Evolutionary conservation across 2,113 vertebrate genomes (phyloP).

Genomic region (Xenus cinereus): DNA sequence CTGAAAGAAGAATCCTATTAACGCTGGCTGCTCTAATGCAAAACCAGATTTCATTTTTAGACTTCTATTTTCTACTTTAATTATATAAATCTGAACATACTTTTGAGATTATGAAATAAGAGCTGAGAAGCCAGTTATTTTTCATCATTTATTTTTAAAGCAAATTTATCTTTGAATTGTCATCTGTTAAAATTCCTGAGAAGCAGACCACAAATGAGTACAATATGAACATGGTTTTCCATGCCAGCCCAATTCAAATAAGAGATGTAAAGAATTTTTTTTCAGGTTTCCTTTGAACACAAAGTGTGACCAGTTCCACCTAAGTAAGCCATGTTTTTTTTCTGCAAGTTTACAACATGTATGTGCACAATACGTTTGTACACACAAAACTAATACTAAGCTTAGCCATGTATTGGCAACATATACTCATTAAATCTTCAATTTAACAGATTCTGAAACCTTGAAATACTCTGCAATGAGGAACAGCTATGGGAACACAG

Average conservation of each 20-base stretch:
- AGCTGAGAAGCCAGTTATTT: conserved; percentile 54
- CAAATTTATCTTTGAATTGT: conserved; percentile 69
- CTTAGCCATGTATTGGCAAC: background rate
- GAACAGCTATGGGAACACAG: background rate
- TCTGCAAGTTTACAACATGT: background rate
- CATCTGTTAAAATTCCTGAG: conserved; percentile 63
- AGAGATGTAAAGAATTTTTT: conserved; percentile 31
- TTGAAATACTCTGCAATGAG: background rate
- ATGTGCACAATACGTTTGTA: background rate
- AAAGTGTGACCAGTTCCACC: background rate
- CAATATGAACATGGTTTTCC: conserved; percentile 61
- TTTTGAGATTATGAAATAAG: conserved; percentile 50
- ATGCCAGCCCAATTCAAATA: background rate
- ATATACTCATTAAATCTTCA: background rate
- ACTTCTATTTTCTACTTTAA: conserved; percentile 61
- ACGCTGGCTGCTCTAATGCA: background rate
- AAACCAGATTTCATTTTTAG: conserved; percentile 36
- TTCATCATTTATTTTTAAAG: conserved; percentile 70
- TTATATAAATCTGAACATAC: conserved; percentile 58
- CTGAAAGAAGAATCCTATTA: background rate
- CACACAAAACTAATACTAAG: background rate
- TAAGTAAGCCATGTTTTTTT: background rate
- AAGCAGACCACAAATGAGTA: conserved; percentile 64
- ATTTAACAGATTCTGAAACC: background rate
- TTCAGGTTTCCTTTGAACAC: conserved; percentile 1